A percentile compares a stretch with the other conserved stretches of the same genome.
Conservation (phyloP, 2,888 invertebrate genomes). For the Entomobrya multifasciata region DNA sequence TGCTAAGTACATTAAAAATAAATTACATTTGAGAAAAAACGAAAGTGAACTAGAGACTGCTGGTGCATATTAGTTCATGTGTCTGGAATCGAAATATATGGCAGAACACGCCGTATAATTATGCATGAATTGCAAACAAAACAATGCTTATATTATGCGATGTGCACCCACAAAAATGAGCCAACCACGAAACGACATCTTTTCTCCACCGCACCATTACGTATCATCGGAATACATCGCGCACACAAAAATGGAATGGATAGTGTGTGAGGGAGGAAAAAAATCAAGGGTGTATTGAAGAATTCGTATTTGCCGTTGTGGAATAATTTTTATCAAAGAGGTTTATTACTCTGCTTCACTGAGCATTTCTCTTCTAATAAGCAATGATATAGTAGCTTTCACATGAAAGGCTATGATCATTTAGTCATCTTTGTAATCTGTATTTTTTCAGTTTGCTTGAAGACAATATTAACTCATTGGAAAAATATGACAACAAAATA, state of each 20-base stretch:
- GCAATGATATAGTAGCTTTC: background rate
- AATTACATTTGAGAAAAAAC: slow-evolving; percentile 60
- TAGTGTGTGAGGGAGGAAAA: background rate
- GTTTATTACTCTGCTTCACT: background rate
- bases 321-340: slow-evolving; percentile 40
- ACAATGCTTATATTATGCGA: slow-evolving; percentile 4
- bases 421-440: too few species aligned
- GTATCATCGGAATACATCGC: background rate
- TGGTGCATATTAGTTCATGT: background rate
- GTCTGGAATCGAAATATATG: background rate
- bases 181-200: slow-evolving; percentile 29
- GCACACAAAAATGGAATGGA: background rate
- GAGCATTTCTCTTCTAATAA: too few species aligned
- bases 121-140: slow-evolving; percentile 41
- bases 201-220: background rate
- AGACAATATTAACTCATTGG: too few species aligned
- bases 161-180: background rate
- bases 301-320: background rate
- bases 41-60: background rate
- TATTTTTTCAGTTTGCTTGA: too few species aligned
- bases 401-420: too few species aligned
- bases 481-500: too few species aligned
- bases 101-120: background rate
- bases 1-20: slow-evolving; percentile 68
- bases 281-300: background rate